These are phyloP conservation scores for Coryphaenoides rupestris DNA, from an alignment of 2,113 vertebrate species.

Conservation along the genomic window DNA sequence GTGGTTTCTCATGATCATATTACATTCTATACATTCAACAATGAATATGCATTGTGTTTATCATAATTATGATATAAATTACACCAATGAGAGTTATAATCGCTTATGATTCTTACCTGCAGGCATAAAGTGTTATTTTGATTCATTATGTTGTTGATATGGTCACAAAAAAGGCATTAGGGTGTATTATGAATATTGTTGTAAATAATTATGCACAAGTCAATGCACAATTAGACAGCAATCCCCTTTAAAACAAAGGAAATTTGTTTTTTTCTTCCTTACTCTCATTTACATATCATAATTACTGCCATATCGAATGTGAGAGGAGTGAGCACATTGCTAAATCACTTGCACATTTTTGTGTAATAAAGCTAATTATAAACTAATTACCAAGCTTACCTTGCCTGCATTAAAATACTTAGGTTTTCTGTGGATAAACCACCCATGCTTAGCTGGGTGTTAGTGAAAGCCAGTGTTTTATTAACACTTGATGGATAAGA, in stretches of 20 bases:
- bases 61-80: too few relatives aligned
- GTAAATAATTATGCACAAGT: too few relatives aligned
- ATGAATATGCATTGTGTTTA: too few relatives aligned
- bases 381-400: slow-evolving; percentile 59
- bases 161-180: too few relatives aligned
- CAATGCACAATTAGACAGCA: too few relatives aligned
- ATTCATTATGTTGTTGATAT: too few relatives aligned
- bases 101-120: too few relatives aligned
- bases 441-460: slow-evolving; percentile 44
- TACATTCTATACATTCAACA: too few relatives aligned
- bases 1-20: too few relatives aligned
- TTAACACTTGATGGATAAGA: slow-evolving; percentile 34
- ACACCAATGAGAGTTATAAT: too few relatives aligned
- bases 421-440: slow-evolving; percentile 33
- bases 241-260: neutral
- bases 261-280: slow-evolving; percentile 9
- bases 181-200: too few relatives aligned
- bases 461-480: slow-evolving; percentile 40
- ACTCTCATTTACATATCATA: slow-evolving; percentile 7
- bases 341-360: slow-evolving; percentile 42
- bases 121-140: too few relatives aligned
- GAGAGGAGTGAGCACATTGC: slow-evolving; percentile 38
- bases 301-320: slow-evolving; percentile 29
- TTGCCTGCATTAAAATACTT: slow-evolving; percentile 51
- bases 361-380: slow-evolving; percentile 56